phyloP scores from a whole-genome alignment of 92 coral and sea anemone genomes.

The Anthopleura xanthogrammica region DNA sequence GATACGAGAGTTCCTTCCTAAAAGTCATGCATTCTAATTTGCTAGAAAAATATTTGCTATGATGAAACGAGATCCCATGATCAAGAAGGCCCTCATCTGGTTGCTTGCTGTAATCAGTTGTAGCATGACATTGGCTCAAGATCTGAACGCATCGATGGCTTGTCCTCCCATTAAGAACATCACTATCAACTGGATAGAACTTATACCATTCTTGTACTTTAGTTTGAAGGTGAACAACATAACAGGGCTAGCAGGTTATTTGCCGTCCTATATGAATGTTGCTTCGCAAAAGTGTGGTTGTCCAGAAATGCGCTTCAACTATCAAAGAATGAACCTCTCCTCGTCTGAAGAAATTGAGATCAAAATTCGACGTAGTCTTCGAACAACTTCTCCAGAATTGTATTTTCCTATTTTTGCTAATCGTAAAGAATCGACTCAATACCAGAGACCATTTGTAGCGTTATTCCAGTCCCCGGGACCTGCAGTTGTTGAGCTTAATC shows the following conservation, averaged over 20 bases:
- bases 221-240: not conserved
- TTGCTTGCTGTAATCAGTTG: not conserved
- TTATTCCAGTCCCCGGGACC: conserved; percentile 10
- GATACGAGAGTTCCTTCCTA: too few relatives aligned
- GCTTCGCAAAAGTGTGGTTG: not conserved
- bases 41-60: too few relatives aligned
- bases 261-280: not conserved
- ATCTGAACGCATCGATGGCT: not conserved
- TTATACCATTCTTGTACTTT: not conserved
- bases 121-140: not conserved
- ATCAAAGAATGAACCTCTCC: not conserved
- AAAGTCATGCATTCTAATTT: too few relatives aligned
- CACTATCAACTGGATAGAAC: not conserved
- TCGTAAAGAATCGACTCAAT: conserved; percentile 9
- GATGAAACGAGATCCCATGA: too few relatives aligned
- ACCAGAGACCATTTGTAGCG: conserved; percentile 12
- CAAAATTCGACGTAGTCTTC: not conserved
- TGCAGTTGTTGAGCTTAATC: not conserved
- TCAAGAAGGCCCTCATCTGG: too few relatives aligned
- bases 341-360: conserved; percentile 13
- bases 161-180: not conserved
- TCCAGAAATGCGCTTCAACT: not conserved
- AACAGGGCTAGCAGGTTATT: not conserved
- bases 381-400: not conserved
- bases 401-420: conserved; percentile 14